Percentiles rank a stretch among this genome's conserved stretches.
phyloP scores from a whole-genome alignment of 2,797 vertebrate genomes.

The Clarias fuscus region DNA sequence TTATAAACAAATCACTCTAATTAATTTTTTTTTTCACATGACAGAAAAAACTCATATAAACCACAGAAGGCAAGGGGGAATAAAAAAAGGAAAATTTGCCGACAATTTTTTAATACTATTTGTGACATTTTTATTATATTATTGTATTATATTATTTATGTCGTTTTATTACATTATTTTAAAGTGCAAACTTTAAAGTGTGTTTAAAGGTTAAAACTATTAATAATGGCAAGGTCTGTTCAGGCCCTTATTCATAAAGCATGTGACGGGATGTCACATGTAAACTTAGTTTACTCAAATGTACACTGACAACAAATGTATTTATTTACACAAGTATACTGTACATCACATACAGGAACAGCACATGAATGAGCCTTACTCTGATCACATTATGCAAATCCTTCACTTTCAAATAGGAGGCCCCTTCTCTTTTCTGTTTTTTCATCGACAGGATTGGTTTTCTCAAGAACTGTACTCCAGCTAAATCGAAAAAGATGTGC shows the following conservation, averaged over 20 bases:
- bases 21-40: neutral
- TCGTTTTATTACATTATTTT: neutral
- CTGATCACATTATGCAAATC: conserved; percentile 1
- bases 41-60: neutral
- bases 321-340: neutral
- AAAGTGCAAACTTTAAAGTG: neutral
- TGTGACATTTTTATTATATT: too few relatives aligned
- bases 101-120: neutral
- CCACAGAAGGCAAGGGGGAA: neutral
- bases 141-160: too few relatives aligned
- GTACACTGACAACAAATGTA: neutral
- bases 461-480: neutral
- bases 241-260: neutral
- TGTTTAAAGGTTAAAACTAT: conserved; percentile 12
- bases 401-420: neutral
- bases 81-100: neutral
- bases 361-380: neutral
- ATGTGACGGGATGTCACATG: neutral
- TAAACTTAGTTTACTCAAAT: neutral
- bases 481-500: neutral
- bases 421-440: neutral
- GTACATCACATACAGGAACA: neutral
- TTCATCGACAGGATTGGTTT: neutral
- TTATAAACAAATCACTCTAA: conserved; percentile 13
- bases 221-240: neutral